These are phyloP conservation scores for Aphaenogaster ashmeadi DNA, from an alignment of 1,140 invertebrate species.

Conservation along the genomic window DNA sequence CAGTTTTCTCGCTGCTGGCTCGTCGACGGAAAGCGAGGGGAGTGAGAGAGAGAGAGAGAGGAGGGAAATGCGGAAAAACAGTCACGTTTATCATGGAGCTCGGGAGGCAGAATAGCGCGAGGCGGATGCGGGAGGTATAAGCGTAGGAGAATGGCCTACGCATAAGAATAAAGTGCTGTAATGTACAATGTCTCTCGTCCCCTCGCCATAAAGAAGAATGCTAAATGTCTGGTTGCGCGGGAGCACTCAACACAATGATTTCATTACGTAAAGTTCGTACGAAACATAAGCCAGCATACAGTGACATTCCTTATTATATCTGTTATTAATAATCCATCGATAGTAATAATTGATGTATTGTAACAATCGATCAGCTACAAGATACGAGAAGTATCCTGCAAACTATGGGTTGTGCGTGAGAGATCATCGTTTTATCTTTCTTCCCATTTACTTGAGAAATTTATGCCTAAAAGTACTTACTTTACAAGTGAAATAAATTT, in stretches of 20 bases:
- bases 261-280: slow-evolving; percentile 1
- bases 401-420: neutral
- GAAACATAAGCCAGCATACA: neutral
- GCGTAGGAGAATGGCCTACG: slow-evolving; percentile 43
- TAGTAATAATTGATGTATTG: neutral
- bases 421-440: neutral
- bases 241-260: slow-evolving; percentile 30
- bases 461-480: neutral
- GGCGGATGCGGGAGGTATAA: slow-evolving; percentile 33
- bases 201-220: slow-evolving; percentile 33
- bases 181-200: slow-evolving; percentile 55
- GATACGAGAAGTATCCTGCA: neutral
- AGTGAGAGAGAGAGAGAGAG: neutral
- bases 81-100: slow-evolving; percentile 72
- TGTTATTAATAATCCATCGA: neutral
- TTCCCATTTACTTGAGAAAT: neutral
- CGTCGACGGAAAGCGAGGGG: neutral
- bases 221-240: neutral
- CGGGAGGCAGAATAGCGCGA: slow-evolving; percentile 37
- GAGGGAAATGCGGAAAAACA: slow-evolving; percentile 70
- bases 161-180: slow-evolving; percentile 67
- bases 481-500: slow-evolving; percentile 16
- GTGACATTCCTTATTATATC: neutral
- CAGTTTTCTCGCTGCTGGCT: slow-evolving; percentile 29
- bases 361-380: neutral